Evolutionary conservation across 2,797 vertebrate genomes (phyloP).

Genomic region (Pelochelys cantorii): DNA sequence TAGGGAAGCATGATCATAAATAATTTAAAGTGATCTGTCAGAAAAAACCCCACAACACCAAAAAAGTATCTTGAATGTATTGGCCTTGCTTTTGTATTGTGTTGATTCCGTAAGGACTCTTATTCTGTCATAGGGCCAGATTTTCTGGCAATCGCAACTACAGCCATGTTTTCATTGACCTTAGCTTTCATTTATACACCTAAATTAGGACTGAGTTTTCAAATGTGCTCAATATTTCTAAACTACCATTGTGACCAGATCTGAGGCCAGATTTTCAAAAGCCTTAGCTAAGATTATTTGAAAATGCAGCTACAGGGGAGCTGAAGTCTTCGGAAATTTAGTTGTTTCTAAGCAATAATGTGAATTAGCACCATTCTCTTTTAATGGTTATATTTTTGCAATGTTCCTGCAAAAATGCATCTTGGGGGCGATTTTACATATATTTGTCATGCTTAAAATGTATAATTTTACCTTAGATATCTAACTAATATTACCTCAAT

Average conservation of each 20-base stretch:
- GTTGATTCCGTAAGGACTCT: background rate
- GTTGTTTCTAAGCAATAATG: background rate
- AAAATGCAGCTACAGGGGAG: background rate
- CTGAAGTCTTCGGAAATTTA: background rate
- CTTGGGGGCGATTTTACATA: background rate
- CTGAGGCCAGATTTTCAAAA: background rate
- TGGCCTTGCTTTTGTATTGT: background rate
- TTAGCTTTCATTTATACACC: background rate
- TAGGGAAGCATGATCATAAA: background rate
- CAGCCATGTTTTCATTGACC: background rate
- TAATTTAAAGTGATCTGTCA: background rate
- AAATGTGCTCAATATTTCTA: fast-evolving
- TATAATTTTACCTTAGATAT: background rate
- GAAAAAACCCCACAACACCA: background rate
- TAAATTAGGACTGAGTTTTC: background rate
- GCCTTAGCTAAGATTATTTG: background rate
- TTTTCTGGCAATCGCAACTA: background rate
- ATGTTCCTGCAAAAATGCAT: background rate
- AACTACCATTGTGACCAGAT: background rate
- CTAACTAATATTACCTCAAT: background rate
- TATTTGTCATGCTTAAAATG: background rate
- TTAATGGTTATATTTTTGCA: fast-evolving
- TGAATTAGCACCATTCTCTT: background rate
- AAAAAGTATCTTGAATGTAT: background rate
- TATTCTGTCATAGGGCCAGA: background rate